Percentiles rank a stretch among this genome's conserved stretches.
Conservation (phyloP, 2,888 invertebrate species). For the Nineta flava region DNA sequence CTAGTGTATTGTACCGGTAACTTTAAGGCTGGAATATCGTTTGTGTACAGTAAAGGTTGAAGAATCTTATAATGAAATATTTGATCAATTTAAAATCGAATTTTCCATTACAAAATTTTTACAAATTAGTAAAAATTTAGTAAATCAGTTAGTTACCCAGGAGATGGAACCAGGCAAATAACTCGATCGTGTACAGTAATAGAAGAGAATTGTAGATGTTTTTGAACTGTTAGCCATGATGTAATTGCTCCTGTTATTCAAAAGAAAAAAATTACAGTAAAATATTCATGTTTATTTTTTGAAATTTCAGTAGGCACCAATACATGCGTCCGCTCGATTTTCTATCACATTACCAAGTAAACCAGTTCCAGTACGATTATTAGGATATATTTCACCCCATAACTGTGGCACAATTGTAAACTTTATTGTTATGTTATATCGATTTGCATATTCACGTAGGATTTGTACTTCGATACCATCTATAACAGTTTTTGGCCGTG, state of each 20-base stretch:
- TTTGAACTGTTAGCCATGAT: slow-evolving; percentile 44
- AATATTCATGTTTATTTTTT: background rate
- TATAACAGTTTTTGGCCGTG: slow-evolving; percentile 6
- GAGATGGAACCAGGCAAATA: slow-evolving; percentile 54
- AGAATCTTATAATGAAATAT: too few species aligned
- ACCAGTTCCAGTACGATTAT: slow-evolving; percentile 47
- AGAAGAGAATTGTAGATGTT: slow-evolving; percentile 42
- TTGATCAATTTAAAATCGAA: too few species aligned
- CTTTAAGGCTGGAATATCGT: too few species aligned
- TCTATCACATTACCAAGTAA: slow-evolving; percentile 43
- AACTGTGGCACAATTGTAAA: slow-evolving; percentile 34
- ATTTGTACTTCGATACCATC: slow-evolving; percentile 41
- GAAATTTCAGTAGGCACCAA: slow-evolving; percentile 24
- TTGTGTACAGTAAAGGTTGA: too few species aligned
- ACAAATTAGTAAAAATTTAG: background rate
- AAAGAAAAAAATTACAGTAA: too few species aligned
- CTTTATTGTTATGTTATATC: slow-evolving; percentile 29
- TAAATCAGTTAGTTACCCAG: slow-evolving; percentile 26
- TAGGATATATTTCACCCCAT: slow-evolving; percentile 51
- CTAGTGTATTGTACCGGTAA: too few species aligned
- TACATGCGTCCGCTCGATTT: slow-evolving; percentile 44
- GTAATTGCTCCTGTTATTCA: slow-evolving; percentile 26
- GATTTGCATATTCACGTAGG: slow-evolving; percentile 31
- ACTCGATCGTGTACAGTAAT: slow-evolving; percentile 43
- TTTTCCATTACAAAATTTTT: too few species aligned